A percentile compares a stretch with the other conserved stretches of the same genome.
These are phyloP conservation scores for Rhagonycha lutea DNA, from an alignment of 2,888 invertebrate species.

Conservation along the genomic window DNA sequence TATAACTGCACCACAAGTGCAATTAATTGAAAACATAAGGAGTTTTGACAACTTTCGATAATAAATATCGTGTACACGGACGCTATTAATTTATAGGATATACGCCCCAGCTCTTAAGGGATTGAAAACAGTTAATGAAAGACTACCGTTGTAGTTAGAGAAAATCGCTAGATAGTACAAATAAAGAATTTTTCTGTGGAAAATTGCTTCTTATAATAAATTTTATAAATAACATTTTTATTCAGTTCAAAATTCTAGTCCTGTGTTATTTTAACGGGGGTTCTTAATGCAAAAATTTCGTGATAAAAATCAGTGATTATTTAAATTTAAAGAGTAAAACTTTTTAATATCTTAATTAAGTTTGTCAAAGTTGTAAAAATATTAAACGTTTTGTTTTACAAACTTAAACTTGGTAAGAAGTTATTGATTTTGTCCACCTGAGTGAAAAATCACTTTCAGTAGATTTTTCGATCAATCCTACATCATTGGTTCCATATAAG, in stretches of 20 bases:
- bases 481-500: not conserved
- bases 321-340: not conserved
- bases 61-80: slow-evolving; percentile 27
- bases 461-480: not conserved
- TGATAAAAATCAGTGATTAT: not conserved
- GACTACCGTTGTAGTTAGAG: slow-evolving; percentile 10
- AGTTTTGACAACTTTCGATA: slow-evolving; percentile 30
- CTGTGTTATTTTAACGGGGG: not conserved
- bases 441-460: not conserved
- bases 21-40: slow-evolving; percentile 30
- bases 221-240: not conserved
- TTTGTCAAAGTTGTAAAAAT: not conserved
- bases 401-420: not conserved
- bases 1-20: slow-evolving; percentile 12
- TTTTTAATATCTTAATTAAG: not conserved
- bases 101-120: slow-evolving; percentile 23
- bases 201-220: slow-evolving; percentile 12
- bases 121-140: slow-evolving; percentile 27
- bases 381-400: not conserved
- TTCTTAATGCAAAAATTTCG: not conserved
- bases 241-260: not conserved
- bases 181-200: slow-evolving; percentile 15
- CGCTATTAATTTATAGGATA: slow-evolving; percentile 29
- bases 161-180: slow-evolving; percentile 14
- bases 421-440: not conserved